Conservation (phyloP, 2,888 invertebrate species). For the Hartigia nigra region DNA sequence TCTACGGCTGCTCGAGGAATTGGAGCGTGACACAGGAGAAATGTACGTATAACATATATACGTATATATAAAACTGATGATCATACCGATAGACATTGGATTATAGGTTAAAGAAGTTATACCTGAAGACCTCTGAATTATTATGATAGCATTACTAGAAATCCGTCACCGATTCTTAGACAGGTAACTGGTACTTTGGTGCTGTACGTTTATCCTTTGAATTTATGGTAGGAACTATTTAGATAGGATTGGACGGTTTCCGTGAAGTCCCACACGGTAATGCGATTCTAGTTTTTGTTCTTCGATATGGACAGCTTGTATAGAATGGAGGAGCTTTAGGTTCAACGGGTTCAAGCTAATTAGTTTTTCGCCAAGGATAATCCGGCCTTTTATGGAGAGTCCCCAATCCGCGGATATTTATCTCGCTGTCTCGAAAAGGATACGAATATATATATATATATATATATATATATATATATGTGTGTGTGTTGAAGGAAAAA, state of each 20-base stretch:
- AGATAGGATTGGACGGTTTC: constrained; percentile 44
- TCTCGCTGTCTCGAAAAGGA: neutral
- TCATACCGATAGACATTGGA: neutral
- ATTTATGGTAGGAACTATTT: constrained; percentile 47
- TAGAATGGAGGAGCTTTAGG: neutral
- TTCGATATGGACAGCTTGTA: constrained; percentile 3
- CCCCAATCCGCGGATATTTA: neutral
- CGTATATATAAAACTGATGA: neutral
- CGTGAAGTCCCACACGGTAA: neutral
- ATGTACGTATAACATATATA: neutral
- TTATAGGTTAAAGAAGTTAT: neutral
- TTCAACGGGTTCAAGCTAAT: constrained; percentile 24
- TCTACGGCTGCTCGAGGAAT: neutral
- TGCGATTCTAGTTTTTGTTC: constrained; percentile 26
- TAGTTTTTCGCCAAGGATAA: constrained; percentile 56
- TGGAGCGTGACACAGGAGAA: neutral
- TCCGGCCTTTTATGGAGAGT: constrained; percentile 25
- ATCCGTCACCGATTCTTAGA: neutral
- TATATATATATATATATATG: neutral
- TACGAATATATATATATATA: neutral
- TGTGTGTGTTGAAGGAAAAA: neutral
- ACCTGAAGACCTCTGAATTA: neutral
- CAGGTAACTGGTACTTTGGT: neutral
- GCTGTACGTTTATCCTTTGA: neutral
- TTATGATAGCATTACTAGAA: neutral